Evolutionary conservation across 2,113 vertebrate genomes (phyloP).

Genomic region (Brachypteracias leptosomus): DNA sequence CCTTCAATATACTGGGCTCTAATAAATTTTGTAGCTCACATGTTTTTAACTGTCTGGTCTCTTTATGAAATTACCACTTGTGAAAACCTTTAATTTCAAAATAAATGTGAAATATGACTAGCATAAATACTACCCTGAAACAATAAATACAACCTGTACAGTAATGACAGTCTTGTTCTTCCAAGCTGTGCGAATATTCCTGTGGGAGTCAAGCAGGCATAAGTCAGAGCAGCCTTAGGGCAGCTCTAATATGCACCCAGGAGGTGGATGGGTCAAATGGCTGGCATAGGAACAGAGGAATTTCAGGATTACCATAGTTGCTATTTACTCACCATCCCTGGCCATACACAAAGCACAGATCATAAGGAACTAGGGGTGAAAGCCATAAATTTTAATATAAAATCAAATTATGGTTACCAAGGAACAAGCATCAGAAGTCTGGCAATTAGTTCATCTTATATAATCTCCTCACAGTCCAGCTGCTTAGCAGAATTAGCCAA

Average conservation of each 20-base stretch:
- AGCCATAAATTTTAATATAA: constrained; percentile 1
- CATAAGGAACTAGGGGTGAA: not conserved
- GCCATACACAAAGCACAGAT: not conserved
- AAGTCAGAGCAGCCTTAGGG: not conserved
- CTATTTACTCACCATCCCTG: not conserved
- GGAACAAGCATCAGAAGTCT: constrained; percentile 16
- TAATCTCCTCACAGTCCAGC: constrained; percentile 37
- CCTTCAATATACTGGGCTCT: not conserved
- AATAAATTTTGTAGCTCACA: not conserved
- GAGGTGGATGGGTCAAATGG: not conserved
- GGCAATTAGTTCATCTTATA: constrained; percentile 37
- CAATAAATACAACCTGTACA: not conserved
- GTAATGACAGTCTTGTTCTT: not conserved
- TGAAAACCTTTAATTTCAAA: constrained; percentile 15
- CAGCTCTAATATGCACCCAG: not conserved
- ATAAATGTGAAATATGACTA: not conserved
- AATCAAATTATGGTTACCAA: constrained; percentile 18
- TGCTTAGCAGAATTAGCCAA: constrained; percentile 46
- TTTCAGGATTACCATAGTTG: constrained; percentile 28
- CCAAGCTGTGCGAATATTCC: not conserved
- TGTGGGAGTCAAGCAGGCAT: not conserved
- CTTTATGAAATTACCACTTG: not conserved
- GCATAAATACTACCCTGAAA: not conserved
- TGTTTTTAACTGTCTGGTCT: not conserved
- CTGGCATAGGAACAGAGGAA: not conserved